A percentile compares a stretch with the other conserved stretches of the same genome.
Evolutionary conservation across 2,888 invertebrate species (phyloP).

Genomic region (Branchipolynoe longqiensis): DNA sequence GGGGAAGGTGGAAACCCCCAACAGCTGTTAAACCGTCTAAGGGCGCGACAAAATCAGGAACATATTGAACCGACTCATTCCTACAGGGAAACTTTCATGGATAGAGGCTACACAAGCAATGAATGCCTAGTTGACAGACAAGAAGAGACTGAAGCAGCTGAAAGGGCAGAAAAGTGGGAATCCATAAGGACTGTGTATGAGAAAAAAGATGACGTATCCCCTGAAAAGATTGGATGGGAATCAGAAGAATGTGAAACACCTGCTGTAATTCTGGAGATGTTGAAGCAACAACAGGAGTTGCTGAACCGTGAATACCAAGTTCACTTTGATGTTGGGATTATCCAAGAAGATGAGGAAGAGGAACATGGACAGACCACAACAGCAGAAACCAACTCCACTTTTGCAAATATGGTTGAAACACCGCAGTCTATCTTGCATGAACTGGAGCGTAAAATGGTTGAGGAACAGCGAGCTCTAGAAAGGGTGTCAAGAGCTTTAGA

Average conservation of each 20-base stretch:
- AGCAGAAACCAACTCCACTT: slow-evolving; percentile 4
- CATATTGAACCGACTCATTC: slow-evolving; percentile 1
- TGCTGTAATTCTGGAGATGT: slow-evolving; percentile 57
- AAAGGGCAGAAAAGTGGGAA: slow-evolving; percentile 1
- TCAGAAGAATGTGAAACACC: slow-evolving; percentile 60
- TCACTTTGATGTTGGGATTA: slow-evolving; percentile 25
- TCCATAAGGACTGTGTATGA: slow-evolving; percentile 42
- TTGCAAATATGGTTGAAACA: slow-evolving; percentile 48
- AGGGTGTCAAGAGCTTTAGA: neutral
- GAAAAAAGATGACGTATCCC: neutral
- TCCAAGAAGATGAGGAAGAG: slow-evolving; percentile 35
- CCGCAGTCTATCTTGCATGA: slow-evolving; percentile 55
- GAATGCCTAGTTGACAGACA: slow-evolving; percentile 56
- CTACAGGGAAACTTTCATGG: slow-evolving; percentile 2
- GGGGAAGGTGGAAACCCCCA: slow-evolving; percentile 9
- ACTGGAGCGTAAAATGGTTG: slow-evolving; percentile 46
- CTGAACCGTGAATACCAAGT: slow-evolving; percentile 55
- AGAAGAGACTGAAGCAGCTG: slow-evolving; percentile 9
- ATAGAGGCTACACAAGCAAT: slow-evolving; percentile 59
- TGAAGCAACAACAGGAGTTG: slow-evolving; percentile 58
- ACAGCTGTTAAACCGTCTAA: neutral
- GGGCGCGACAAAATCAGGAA: neutral
- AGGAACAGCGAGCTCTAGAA: slow-evolving; percentile 19
- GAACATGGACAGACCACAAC: neutral
- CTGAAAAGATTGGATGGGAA: slow-evolving; percentile 18